Conservation (phyloP, 2,797 vertebrate genomes). For the Australoheros facetus region DNA sequence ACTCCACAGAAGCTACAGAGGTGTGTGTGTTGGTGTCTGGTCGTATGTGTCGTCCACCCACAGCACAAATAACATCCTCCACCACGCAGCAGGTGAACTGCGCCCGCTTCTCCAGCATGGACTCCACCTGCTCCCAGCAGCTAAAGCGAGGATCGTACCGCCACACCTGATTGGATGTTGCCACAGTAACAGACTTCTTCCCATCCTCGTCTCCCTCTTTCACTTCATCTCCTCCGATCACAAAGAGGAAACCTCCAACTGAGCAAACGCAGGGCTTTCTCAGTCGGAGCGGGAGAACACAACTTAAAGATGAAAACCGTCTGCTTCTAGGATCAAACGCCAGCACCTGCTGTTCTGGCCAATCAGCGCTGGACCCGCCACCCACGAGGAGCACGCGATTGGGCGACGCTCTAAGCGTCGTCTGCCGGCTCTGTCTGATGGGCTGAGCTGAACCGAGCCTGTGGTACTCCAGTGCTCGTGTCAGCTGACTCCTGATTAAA, state of each 20-base stretch:
- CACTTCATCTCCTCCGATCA: constrained; percentile 88
- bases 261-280: constrained; percentile 87
- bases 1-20: constrained; percentile 86
- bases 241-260: constrained; percentile 90
- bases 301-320: constrained; percentile 78
- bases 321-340: constrained; percentile 85
- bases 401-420: constrained; percentile 82
- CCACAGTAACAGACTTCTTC: constrained; percentile 54
- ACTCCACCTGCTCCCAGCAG: constrained; percentile 81
- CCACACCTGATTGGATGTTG: constrained; percentile 84
- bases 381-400: constrained; percentile 86
- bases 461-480: constrained; percentile 91
- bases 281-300: constrained; percentile 76
- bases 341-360: constrained; percentile 77
- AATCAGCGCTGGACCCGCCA: constrained; percentile 78
- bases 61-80: constrained; percentile 83
- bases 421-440: constrained; percentile 85
- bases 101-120: constrained; percentile 87
- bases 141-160: constrained; percentile 92
- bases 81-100: constrained; percentile 88
- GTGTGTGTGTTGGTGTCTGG: constrained; percentile 29
- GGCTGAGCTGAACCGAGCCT: constrained; percentile 83
- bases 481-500: constrained; percentile 86
- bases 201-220: constrained; percentile 60
- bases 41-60: constrained; percentile 82